These are phyloP conservation scores for Holacanthus passer DNA, from an alignment of 2,113 vertebrate species.

Conservation along the genomic window DNA sequence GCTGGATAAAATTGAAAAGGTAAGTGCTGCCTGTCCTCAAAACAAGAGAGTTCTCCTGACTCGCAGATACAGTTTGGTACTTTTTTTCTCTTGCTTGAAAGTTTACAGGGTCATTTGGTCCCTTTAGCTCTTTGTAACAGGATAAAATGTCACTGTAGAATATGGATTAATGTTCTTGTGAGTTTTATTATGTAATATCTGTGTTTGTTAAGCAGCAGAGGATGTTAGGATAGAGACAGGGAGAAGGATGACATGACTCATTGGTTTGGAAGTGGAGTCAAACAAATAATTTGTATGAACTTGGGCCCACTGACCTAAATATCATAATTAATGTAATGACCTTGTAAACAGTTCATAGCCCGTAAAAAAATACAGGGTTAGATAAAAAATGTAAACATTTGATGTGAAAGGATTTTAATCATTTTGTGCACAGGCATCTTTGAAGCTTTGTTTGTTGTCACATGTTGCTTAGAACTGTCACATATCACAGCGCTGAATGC, in stretches of 20 bases:
- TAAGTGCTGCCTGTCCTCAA: constrained; percentile 68
- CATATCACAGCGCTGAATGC: background rate
- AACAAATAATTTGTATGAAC: background rate
- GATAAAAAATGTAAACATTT: background rate
- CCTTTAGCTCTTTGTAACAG: background rate
- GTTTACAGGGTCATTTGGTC: background rate
- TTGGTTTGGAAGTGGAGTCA: background rate
- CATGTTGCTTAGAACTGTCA: background rate
- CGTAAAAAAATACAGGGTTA: too few relatives aligned
- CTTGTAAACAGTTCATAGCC: background rate
- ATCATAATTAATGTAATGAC: background rate
- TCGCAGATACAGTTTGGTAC: background rate
- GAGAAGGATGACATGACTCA: background rate
- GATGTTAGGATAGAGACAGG: background rate
- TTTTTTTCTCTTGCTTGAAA: background rate
- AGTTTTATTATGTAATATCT: background rate
- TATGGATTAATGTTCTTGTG: background rate
- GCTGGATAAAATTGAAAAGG: constrained; percentile 93
- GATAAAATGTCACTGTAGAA: background rate
- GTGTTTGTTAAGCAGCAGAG: background rate
- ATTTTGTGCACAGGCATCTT: background rate
- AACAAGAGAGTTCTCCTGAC: background rate
- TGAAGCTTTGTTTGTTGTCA: background rate
- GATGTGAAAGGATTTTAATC: background rate
- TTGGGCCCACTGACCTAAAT: background rate